Evolutionary conservation across 2,113 vertebrate species (phyloP).

Genomic region (Xenus cinereus): DNA sequence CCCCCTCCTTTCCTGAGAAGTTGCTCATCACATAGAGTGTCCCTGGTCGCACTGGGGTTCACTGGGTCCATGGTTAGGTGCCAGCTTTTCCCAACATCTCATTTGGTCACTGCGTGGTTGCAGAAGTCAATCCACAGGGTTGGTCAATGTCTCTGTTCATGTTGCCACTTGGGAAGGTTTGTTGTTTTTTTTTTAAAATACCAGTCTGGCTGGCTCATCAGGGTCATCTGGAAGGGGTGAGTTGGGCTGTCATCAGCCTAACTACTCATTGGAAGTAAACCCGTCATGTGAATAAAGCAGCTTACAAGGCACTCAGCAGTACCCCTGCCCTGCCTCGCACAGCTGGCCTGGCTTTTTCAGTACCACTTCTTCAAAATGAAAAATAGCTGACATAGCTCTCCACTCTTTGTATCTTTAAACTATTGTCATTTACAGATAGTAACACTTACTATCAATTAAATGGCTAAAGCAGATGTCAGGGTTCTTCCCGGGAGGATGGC

Average conservation of each 20-base stretch:
- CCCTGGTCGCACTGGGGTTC: neutral
- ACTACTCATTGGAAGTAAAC: constrained; percentile 66
- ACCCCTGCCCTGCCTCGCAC: neutral
- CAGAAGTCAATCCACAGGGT: neutral
- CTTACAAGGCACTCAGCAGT: neutral
- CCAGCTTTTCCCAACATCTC: neutral
- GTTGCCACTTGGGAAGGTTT: neutral
- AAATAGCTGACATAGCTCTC: neutral
- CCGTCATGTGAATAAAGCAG: neutral
- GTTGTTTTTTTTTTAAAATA: constrained; percentile 22
- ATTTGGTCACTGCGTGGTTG: neutral
- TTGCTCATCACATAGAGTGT: constrained; percentile 16
- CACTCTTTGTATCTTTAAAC: neutral
- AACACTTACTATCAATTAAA: neutral
- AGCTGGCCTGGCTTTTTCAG: neutral
- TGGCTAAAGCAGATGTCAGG: neutral
- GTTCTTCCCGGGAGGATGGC: neutral
- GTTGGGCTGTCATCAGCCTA: constrained; percentile 72
- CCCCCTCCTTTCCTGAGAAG: neutral
- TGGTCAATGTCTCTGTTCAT: neutral
- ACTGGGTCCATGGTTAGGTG: neutral
- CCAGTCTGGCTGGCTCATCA: constrained; percentile 62
- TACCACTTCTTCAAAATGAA: neutral
- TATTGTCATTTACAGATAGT: neutral
- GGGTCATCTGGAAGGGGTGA: constrained; percentile 66